Evolutionary conservation across 1,140 invertebrate species (phyloP).

Genomic region (Papilio polytes): DNA sequence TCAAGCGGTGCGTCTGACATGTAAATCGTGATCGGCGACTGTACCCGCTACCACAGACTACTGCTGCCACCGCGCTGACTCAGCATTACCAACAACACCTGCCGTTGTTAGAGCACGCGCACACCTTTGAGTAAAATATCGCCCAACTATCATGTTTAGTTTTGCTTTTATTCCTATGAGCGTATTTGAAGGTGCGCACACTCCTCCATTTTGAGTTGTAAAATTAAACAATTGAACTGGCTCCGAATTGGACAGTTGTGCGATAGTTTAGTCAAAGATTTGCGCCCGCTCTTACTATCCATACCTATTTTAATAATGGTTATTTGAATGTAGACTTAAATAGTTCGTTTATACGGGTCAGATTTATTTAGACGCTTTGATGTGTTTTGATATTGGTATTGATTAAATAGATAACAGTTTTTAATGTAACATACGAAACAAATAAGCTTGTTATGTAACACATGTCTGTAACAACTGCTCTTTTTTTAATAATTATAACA

Average conservation of each 20-base stretch:
- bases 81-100: constrained; percentile 75
- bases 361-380: not conserved
- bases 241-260: too few relatives aligned
- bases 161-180: too few relatives aligned
- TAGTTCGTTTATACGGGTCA: not conserved
- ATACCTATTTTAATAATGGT: not conserved
- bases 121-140: too few relatives aligned
- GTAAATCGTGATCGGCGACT: constrained; percentile 80
- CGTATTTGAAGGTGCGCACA: too few relatives aligned
- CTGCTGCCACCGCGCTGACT: constrained; percentile 78
- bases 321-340: not conserved
- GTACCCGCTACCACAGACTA: constrained; percentile 79
- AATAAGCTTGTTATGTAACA: constrained; percentile 59
- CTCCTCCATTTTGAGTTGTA: too few relatives aligned
- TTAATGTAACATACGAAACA: constrained; percentile 61
- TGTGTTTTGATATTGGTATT: constrained; percentile 42
- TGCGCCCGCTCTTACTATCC: not conserved
- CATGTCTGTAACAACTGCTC: constrained; percentile 45
- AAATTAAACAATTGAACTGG: too few relatives aligned
- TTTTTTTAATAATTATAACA: constrained; percentile 5
- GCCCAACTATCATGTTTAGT: too few relatives aligned
- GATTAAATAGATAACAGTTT: constrained; percentile 56
- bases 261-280: too few relatives aligned
- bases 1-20: constrained; percentile 80
- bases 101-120: constrained; percentile 46